Conservation (phyloP, 2,888 invertebrate species). For the Abrostola tripartita region DNA sequence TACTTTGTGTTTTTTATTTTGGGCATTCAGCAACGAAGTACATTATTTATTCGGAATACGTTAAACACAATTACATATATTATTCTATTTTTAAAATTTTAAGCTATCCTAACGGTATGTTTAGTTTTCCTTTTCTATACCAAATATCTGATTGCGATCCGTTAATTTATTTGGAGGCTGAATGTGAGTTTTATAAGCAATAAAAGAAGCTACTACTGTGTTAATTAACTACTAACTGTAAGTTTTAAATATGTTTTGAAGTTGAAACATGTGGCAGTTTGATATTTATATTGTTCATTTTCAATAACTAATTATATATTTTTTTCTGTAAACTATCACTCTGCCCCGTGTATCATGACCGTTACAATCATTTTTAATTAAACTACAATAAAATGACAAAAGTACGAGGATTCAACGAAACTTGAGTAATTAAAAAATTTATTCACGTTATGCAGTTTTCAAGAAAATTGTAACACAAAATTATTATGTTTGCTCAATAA, state of each 20-base stretch:
- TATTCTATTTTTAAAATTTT: no score
- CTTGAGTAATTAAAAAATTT: constrained; percentile 51
- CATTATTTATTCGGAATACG: neutral
- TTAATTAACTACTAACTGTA: constrained; percentile 27
- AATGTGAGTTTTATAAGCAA: constrained; percentile 28
- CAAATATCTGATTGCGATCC: neutral
- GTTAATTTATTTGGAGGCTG: constrained; percentile 13
- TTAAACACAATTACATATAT: neutral
- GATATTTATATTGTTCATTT: constrained; percentile 10
- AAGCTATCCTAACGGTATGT: no score
- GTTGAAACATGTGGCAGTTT: constrained; percentile 26
- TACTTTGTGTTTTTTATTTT: neutral
- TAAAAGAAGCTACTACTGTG: constrained; percentile 28
- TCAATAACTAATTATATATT: neutral
- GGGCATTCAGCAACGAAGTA: neutral
- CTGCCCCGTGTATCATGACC: constrained; percentile 34
- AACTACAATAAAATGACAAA: constrained; percentile 41
- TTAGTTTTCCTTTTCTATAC: no score
- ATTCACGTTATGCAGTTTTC: constrained; percentile 53
- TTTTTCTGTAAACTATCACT: constrained; percentile 5
- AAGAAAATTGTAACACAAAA: constrained; percentile 39
- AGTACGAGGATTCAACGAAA: constrained; percentile 67
- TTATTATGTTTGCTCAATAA: constrained; percentile 60
- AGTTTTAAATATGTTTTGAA: constrained; percentile 20
- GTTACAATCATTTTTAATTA: constrained; percentile 1